Base-by-base conservation (phyloP, 30 jellyfish, hydroid and myxozoan species). In the Nemopilema nomurai region DNA sequence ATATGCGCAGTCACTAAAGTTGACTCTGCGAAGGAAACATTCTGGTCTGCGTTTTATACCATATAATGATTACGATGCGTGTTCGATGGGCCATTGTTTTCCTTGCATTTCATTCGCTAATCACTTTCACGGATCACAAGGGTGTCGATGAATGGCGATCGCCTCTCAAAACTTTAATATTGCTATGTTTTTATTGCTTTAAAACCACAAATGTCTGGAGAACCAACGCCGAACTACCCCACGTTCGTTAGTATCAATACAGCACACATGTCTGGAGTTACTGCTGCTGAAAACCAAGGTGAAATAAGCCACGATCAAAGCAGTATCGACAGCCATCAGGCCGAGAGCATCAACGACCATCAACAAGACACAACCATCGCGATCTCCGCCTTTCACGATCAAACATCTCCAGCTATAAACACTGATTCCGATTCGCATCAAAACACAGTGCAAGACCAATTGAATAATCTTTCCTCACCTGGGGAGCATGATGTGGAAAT, bases 71-170 rank as follows among this genome's bases (percentile, higher is more conserved):
- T 41, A 30, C 50, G 50, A 80, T 57, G 81, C 75, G 81, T 29
- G 57, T 69, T 66, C 81, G 90, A 57, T 28, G 28, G 28, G 49
- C 91, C 71, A 49, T 83, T 83, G 91, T 83, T 71, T 69, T 83
- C 29, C 76, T 27, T 63, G 27, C 49, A 32, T 28, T 62, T 66
- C 86, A 63, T 23, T 62, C 86, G 79, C 86, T 83, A 83, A 83
- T 83, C 91, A 83, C 91, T 83, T 72, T 76, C 66, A 49, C 91
- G 65, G 91, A 83, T 83, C 91, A 71, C 82, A 28, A 71, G 65
- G 21, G 29, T 24, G 85, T 83, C 89, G 91, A 83, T 52, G 76
- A 69, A 51, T 33, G 91, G 50, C 79, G 86, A 33, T 83, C 86
- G 85, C 78, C 71, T 66, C 25, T 32, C 49, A 28, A 31, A 25